Percentiles rank a stretch among this genome's conserved stretches.
These are phyloP conservation scores for Ageneiosus marmoratus DNA, from an alignment of 2,113 vertebrate genomes.

Conservation along the genomic window DNA sequence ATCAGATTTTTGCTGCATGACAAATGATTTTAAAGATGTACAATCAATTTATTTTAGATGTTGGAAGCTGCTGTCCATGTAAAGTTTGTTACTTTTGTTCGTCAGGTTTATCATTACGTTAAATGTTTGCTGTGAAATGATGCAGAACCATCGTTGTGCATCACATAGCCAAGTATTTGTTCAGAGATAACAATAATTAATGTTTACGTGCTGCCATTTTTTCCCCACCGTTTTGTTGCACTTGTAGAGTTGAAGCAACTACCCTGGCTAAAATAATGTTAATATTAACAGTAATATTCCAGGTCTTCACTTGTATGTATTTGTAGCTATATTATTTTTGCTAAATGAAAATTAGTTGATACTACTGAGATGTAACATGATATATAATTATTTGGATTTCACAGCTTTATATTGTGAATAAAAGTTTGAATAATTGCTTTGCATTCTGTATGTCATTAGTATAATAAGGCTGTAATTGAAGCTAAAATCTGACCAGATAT, in stretches of 20 bases:
- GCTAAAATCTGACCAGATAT: too few relatives aligned
- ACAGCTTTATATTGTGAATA: constrained; percentile 25
- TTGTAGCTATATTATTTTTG: constrained; percentile 24
- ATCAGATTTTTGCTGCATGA: neutral
- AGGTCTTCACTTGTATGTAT: constrained; percentile 6
- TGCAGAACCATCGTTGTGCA: neutral
- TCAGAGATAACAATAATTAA: neutral
- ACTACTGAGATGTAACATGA: constrained; percentile 22
- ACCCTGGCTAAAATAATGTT: neutral
- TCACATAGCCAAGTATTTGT: neutral
- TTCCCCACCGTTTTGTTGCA: neutral
- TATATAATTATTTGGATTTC: constrained; percentile 20
- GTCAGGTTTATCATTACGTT: neutral
- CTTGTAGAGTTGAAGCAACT: constrained; percentile 4
- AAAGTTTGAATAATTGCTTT: constrained; percentile 19
- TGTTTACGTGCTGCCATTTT: constrained; percentile 1
- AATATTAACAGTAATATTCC: constrained; percentile 9
- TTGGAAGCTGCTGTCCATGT: neutral
- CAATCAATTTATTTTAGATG: neutral
- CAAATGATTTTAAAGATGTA: neutral
- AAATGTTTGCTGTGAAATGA: neutral
- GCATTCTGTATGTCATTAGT: neutral
- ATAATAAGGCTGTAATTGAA: too few relatives aligned
- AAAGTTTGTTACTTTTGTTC: neutral
- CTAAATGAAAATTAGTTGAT: constrained; percentile 8